phyloP scores from a whole-genome alignment of 2,113 vertebrate genomes.

The Xiphophorus maculatus region DNA sequence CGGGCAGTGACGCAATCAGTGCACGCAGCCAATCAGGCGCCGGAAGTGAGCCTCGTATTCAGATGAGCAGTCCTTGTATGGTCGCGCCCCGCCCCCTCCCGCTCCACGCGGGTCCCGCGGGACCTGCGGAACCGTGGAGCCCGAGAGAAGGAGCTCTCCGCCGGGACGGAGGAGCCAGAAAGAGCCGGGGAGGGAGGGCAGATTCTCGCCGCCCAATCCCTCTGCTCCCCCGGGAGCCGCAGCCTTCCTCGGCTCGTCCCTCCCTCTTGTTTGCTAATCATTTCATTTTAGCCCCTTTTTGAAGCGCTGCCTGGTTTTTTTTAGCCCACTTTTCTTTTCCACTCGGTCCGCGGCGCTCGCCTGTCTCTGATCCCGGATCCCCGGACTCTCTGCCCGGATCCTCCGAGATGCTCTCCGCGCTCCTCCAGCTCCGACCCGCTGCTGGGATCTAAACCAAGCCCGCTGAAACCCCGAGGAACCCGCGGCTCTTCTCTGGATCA shows the following conservation, averaged over 20 bases:
- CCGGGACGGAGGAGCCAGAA: slow-evolving; percentile 80
- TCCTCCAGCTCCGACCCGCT: slow-evolving; percentile 69
- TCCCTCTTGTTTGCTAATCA: slow-evolving; percentile 83
- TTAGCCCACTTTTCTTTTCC: slow-evolving; percentile 82
- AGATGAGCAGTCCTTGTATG: slow-evolving; percentile 71
- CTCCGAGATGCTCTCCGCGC: slow-evolving; percentile 70
- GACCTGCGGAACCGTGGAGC: slow-evolving; percentile 68
- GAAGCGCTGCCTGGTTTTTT: slow-evolving; percentile 77
- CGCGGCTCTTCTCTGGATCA: slow-evolving; percentile 78
- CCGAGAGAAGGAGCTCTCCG: slow-evolving; percentile 82
- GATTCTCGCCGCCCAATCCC: slow-evolving; percentile 80
- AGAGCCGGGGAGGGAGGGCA: slow-evolving; percentile 77
- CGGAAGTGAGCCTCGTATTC: slow-evolving; percentile 45
- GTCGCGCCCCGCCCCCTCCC: slow-evolving; percentile 60
- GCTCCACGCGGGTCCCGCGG: slow-evolving; percentile 67
- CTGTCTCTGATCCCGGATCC: slow-evolving; percentile 77
- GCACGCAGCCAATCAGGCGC: slow-evolving; percentile 59
- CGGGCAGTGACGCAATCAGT: slow-evolving; percentile 50
- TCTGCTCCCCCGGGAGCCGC: slow-evolving; percentile 77
- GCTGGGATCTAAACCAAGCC: slow-evolving; percentile 78
- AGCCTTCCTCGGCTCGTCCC: slow-evolving; percentile 77
- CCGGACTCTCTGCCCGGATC: slow-evolving; percentile 59
- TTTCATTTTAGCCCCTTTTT: slow-evolving; percentile 84
- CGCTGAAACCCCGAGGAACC: slow-evolving; percentile 79
- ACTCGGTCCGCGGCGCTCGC: slow-evolving; percentile 71